phyloP scores from a whole-genome alignment of 2,797 vertebrate species.

The Sylvilagus floridanus region DNA sequence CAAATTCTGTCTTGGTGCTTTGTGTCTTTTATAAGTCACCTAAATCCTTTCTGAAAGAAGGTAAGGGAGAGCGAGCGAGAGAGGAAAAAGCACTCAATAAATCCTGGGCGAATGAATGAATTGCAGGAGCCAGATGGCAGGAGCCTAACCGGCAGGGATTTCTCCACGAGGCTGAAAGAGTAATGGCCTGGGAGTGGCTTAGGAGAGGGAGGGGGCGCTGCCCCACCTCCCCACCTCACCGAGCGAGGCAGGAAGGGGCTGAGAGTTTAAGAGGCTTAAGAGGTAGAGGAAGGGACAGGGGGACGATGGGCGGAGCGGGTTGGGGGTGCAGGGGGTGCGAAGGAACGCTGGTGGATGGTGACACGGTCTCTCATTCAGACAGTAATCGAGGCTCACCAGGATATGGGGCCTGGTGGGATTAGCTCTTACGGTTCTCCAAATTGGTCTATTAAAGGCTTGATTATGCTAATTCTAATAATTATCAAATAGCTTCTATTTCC shows the following conservation, averaged over 20 bases:
- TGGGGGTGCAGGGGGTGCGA: neutral
- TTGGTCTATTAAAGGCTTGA: conserved; percentile 62
- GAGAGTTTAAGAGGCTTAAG: neutral
- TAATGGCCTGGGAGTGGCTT: conserved; percentile 67
- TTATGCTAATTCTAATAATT: conserved; percentile 72
- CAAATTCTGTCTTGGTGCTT: neutral
- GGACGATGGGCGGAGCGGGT: neutral
- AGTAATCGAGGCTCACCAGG: conserved; percentile 47
- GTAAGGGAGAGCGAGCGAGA: neutral
- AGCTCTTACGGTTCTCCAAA: conserved; percentile 70
- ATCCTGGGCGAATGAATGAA: conserved; percentile 71
- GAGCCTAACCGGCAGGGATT: conserved; percentile 65
- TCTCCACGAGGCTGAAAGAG: conserved; percentile 68
- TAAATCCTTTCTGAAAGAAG: conserved; percentile 46
- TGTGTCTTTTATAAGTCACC: conserved; percentile 29
- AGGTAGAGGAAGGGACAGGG: neutral
- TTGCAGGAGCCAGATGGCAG: conserved; percentile 72
- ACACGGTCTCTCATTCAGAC: neutral
- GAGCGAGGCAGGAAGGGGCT: neutral
- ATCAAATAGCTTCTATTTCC: conserved; percentile 66
- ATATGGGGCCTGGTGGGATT: conserved; percentile 16
- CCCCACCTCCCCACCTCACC: too few relatives aligned
- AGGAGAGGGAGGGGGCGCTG: neutral
- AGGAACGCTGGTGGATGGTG: neutral
- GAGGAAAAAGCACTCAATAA: conserved; percentile 26